Evolutionary conservation across 2,797 vertebrate species (phyloP).

Genomic region (Macroramphosus scolopax): DNA sequence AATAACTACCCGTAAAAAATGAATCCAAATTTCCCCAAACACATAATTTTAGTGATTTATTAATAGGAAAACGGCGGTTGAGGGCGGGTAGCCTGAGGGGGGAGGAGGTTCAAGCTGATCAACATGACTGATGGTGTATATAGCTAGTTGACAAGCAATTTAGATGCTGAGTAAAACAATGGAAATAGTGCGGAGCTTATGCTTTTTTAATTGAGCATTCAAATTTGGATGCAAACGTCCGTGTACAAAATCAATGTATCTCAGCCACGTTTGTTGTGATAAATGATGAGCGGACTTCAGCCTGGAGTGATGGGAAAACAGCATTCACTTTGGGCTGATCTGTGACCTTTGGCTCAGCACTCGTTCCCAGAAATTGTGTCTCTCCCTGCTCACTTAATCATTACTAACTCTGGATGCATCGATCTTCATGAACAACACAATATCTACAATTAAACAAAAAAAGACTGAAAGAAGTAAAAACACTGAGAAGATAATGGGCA

Average conservation of each 20-base stretch:
- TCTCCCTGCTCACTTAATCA: constrained; percentile 56
- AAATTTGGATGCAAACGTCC: constrained; percentile 52
- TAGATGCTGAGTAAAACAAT: constrained; percentile 38
- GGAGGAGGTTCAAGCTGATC: constrained; percentile 39
- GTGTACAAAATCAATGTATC: constrained; percentile 59
- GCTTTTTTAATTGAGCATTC: constrained; percentile 54
- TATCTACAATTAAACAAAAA: constrained; percentile 47
- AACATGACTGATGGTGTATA: constrained; percentile 51
- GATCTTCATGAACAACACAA: constrained; percentile 65
- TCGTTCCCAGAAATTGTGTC: constrained; percentile 65
- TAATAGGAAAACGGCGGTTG: too few species aligned
- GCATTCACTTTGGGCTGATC: constrained; percentile 54
- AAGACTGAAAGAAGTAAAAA: constrained; percentile 44
- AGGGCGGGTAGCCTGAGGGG: constrained; percentile 27
- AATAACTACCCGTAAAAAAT: too few species aligned
- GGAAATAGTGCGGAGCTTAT: constrained; percentile 27
- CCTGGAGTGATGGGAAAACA: constrained; percentile 62
- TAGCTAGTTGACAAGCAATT: constrained; percentile 39
- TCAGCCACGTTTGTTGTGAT: constrained; percentile 51
- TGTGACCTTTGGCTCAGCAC: constrained; percentile 61
- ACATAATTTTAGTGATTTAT: constrained; percentile 37
- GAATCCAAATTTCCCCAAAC: constrained; percentile 21
- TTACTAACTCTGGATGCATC: constrained; percentile 52
- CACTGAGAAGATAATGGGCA: constrained; percentile 63
- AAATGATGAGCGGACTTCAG: constrained; percentile 50